Base-by-base conservation (phyloP, 2,888 invertebrate species). In the Lithodes maja region DNA sequence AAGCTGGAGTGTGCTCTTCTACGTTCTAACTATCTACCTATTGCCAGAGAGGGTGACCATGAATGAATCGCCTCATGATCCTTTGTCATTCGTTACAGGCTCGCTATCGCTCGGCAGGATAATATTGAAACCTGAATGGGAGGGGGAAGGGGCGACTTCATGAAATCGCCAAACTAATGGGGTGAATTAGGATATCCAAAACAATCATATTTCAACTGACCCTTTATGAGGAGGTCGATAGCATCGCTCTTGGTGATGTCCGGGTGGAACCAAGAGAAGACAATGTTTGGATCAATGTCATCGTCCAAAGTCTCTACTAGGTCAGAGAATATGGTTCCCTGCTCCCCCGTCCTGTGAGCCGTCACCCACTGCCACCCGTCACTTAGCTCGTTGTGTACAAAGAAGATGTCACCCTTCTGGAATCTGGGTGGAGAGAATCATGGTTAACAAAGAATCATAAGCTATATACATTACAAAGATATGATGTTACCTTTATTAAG, bases 301-400 rank as follows among this genome's bases (percentile, higher is more conserved):
- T 97, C 97, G 94, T 98, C 98, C 92, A 98, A 94, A 94, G 98
- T 98, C 94, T 99, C 98, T 2, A 99, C 98, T 90, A 99, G 95
- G 94, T 99, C 99, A 91, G 97, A 95, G 94, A 99, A 99, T 93
- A 99, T 98, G 95, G 99, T 97, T 92, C 99, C 99, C 94, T 98
- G 98, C 94, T 99, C 98, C 1, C 98, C 98, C 69, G 98, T 98
- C 54, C 97, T 95, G 94, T 98, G 98, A 54, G 98, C 98, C 1
- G 98, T 98, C 74, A 98, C 98, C 99, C 99, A 99, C 69, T 99
- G 95, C 99, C 99, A 99, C 88, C 98, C 98, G 93, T 98, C 98
- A 17, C 98, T 98, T 97, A 99, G 97, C 93, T 99, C 98, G 93
- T 99, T 98, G 94, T 98, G 98, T 61, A 99, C 97, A 93, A 98